Conservation (phyloP, 2,113 vertebrate genomes). For the Crotalus helleri region DNA sequence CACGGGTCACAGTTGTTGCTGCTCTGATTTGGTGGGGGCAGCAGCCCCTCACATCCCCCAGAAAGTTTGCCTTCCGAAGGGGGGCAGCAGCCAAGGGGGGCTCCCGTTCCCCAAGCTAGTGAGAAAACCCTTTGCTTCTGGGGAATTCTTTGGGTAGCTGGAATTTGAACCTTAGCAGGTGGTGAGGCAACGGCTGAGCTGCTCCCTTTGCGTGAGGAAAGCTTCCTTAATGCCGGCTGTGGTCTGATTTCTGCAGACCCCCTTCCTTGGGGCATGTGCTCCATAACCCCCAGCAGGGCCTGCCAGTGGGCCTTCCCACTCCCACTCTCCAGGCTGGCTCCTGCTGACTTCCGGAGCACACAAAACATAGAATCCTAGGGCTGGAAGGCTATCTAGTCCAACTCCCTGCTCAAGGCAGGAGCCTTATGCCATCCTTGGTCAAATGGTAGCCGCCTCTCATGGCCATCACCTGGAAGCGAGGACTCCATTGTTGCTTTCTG, state of each 20-base stretch:
- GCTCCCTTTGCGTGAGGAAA: neutral
- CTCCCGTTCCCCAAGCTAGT: neutral
- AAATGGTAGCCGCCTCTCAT: neutral
- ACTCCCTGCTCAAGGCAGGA: neutral
- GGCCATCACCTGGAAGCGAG: neutral
- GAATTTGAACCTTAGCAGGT: neutral
- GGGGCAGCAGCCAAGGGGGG: neutral
- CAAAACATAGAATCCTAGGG: neutral
- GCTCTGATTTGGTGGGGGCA: neutral
- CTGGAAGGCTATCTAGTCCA: neutral
- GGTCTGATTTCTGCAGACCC: neutral
- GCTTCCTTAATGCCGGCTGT: fast-evolving
- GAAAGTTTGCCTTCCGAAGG: neutral
- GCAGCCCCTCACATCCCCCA: neutral
- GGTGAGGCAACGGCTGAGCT: neutral
- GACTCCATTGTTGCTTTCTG: neutral
- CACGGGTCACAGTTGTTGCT: neutral
- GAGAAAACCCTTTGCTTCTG: neutral
- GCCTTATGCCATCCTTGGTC: too few species aligned
- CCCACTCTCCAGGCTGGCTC: neutral
- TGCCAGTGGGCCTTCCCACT: neutral
- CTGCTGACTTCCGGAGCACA: neutral
- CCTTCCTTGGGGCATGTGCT: neutral
- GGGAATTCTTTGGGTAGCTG: neutral
- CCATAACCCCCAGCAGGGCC: neutral